These are phyloP conservation scores for Epizoanthus fatuus DNA, from an alignment of 92 coral and sea anemone genomes.

Conservation along the genomic window DNA sequence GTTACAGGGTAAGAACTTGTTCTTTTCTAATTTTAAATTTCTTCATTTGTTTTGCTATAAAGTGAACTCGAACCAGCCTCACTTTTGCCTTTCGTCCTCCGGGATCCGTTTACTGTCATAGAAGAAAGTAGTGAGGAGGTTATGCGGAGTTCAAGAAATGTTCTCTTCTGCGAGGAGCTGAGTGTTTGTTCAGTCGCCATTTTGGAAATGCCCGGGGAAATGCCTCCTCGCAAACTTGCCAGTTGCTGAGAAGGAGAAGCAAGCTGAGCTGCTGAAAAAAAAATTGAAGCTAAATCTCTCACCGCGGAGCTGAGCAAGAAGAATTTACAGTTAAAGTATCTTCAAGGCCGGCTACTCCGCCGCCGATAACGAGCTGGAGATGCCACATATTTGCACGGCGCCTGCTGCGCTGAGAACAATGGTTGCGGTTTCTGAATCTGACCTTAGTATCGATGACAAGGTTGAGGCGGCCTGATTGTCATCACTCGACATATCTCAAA, in stretches of 20 bases:
- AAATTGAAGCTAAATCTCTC: no score
- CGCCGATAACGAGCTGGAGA: no score
- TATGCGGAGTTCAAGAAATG: background rate
- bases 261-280: slow-evolving; percentile 6
- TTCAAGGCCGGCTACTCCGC: no score
- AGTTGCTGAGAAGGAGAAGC: slow-evolving; percentile 7
- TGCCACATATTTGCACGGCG: no score
- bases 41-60: background rate
- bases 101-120: slow-evolving; percentile 7
- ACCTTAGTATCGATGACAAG: no score
- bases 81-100: slow-evolving; percentile 21
- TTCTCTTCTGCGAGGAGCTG: no score
- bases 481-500: no score
- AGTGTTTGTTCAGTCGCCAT: background rate
- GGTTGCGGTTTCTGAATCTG: no score
- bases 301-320: no score
- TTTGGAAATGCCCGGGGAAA: background rate
- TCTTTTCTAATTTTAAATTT: background rate
- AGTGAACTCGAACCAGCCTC: background rate
- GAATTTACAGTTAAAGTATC: no score
- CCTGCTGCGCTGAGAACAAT: no score
- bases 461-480: no score
- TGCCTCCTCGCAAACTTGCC: slow-evolving; percentile 7
- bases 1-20: slow-evolving; percentile 19
- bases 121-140: background rate